These are phyloP conservation scores for Myotis brandtii DNA, from an alignment of 2,113 vertebrate species.

Conservation along the genomic window DNA sequence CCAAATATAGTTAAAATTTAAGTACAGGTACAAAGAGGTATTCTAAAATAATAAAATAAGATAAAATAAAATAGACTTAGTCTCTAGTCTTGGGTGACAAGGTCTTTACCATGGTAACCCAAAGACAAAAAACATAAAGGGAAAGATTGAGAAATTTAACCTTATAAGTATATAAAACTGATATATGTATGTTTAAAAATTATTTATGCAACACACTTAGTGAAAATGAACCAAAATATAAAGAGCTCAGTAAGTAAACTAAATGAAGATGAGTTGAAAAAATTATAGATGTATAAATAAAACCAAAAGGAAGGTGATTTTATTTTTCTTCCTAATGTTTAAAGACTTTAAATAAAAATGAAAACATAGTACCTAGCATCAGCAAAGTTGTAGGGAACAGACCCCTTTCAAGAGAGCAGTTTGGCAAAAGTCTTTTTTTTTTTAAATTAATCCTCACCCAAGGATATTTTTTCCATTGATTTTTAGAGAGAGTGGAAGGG, in stretches of 20 bases:
- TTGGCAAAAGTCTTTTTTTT: background rate
- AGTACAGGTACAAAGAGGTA: background rate
- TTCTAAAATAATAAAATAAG: background rate
- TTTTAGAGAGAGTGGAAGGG: background rate
- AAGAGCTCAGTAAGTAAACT: background rate
- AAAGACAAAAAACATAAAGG: background rate
- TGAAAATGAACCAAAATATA: background rate
- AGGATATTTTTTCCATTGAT: background rate
- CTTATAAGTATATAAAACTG: background rate
- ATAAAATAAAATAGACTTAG: background rate
- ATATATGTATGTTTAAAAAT: background rate
- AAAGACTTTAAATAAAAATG: background rate
- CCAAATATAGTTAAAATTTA: conserved; percentile 23
- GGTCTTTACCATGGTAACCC: background rate
- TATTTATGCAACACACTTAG: background rate
- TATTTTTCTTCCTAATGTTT: background rate
- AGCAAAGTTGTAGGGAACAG: background rate
- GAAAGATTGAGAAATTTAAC: background rate
- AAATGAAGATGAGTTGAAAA: background rate
- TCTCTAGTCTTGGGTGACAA: background rate
- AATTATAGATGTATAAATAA: background rate
- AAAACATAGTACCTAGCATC: background rate
- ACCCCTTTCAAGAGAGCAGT: background rate
- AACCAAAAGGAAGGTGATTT: background rate
- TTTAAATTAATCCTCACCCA: background rate